phyloP scores from a whole-genome alignment of 2,113 vertebrate species.

The Progne subis region DNA sequence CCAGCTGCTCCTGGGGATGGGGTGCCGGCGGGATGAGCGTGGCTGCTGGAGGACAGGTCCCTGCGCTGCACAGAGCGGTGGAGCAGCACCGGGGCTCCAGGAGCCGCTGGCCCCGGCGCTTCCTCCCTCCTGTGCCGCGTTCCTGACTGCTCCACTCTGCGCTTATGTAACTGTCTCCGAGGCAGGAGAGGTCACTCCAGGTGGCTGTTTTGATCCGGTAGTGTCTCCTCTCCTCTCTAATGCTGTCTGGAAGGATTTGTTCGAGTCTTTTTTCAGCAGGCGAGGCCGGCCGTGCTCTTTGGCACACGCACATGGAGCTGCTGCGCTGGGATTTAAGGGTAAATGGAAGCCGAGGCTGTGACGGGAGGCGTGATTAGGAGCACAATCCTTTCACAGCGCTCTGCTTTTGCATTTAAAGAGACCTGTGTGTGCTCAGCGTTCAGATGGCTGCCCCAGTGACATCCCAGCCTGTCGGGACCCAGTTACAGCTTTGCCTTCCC shows the following conservation, averaged over 20 bases:
- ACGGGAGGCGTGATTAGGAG: not conserved
- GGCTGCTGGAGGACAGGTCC: not conserved
- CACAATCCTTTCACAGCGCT: not conserved
- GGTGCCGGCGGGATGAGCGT: rapidly evolving
- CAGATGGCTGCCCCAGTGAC: not conserved
- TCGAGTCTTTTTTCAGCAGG: slow-evolving; percentile 3
- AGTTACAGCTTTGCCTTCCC: not conserved
- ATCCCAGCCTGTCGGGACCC: not conserved
- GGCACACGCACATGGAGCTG: not conserved
- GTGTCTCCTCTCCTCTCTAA: slow-evolving; percentile 34
- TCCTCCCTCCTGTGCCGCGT: not conserved
- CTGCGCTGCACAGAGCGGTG: rapidly evolving
- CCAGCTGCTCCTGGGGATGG: rapidly evolving
- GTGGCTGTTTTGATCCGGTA: slow-evolving; percentile 29
- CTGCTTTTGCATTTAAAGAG: slow-evolving; percentile 6
- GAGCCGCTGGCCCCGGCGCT: not conserved
- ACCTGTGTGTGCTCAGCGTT: slow-evolving; percentile 11
- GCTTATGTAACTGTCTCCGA: not conserved
- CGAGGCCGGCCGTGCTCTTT: not conserved
- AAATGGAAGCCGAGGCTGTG: not conserved
- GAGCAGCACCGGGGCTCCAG: not conserved
- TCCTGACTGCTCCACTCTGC: not conserved
- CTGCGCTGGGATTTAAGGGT: not conserved
- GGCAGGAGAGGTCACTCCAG: slow-evolving; percentile 58
- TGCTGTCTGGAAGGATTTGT: slow-evolving; percentile 65